Conservation (phyloP, 2,113 vertebrate species). For the Strix uralensis region DNA sequence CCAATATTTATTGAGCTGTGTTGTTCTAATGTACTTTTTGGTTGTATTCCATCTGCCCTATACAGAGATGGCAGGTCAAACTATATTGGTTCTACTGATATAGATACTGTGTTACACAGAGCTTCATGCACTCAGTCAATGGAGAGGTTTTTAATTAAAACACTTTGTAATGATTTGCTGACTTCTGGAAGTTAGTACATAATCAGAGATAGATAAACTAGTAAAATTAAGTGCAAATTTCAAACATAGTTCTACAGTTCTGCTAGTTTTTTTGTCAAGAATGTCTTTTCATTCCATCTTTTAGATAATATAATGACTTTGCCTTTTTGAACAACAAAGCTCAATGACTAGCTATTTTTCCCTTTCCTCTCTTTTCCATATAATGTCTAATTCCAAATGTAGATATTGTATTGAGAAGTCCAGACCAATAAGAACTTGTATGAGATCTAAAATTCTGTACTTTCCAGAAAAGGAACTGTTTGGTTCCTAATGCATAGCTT, state of each 20-base stretch:
- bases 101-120: background rate
- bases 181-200: background rate
- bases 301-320: background rate
- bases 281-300: background rate
- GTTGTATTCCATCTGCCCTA: background rate
- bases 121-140: background rate
- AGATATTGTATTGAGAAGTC: background rate
- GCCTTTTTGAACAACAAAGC: background rate
- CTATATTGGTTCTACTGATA: background rate
- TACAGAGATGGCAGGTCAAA: background rate
- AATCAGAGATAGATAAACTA: background rate
- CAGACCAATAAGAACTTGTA: background rate
- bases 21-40: background rate
- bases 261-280: background rate
- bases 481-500: background rate
- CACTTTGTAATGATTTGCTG: background rate
- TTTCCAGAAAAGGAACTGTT: background rate
- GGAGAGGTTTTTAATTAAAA: background rate
- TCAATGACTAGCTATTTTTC: background rate
- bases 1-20: slow-evolving; percentile 24
- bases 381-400: background rate
- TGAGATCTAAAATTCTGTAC: background rate
- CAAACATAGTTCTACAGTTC: background rate
- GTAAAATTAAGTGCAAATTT: background rate
- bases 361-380: background rate